These are phyloP conservation scores for Hylomyscus alleni DNA, from an alignment of 2,797 vertebrate species.

Conservation along the genomic window DNA sequence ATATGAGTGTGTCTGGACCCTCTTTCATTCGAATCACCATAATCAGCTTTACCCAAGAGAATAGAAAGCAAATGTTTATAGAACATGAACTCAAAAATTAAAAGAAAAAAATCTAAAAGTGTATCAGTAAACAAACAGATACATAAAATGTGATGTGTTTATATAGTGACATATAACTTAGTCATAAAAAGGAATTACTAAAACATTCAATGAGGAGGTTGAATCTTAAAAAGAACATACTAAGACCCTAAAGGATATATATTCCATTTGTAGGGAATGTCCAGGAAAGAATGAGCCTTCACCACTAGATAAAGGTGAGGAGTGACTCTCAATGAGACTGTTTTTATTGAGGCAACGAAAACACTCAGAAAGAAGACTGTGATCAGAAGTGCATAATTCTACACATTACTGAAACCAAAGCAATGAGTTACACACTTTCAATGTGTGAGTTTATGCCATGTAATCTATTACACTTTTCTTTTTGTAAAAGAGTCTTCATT, in stretches of 20 bases:
- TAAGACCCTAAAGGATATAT: neutral
- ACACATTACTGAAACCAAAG: neutral
- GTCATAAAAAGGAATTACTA: neutral
- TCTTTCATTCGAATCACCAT: neutral
- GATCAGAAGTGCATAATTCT: neutral
- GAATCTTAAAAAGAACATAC: neutral
- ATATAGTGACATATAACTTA: neutral
- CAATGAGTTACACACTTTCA: neutral
- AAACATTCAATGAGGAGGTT: fast-evolving
- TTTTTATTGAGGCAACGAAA: neutral
- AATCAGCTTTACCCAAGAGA: neutral
- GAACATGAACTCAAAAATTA: neutral
- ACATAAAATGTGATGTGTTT: too few relatives aligned
- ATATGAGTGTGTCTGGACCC: neutral
- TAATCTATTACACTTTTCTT: neutral
- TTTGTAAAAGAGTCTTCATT: neutral
- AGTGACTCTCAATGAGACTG: too few relatives aligned
- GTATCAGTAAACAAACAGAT: neutral
- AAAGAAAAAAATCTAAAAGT: neutral
- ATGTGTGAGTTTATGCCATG: neutral
- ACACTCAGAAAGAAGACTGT: neutral
- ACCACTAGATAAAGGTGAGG: fast-evolving
- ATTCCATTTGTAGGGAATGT: neutral
- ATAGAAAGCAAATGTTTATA: neutral
- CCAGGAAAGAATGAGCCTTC: neutral